Base-by-base conservation (phyloP, 1,140 invertebrate species). In the Drosophila ohnishii region DNA sequence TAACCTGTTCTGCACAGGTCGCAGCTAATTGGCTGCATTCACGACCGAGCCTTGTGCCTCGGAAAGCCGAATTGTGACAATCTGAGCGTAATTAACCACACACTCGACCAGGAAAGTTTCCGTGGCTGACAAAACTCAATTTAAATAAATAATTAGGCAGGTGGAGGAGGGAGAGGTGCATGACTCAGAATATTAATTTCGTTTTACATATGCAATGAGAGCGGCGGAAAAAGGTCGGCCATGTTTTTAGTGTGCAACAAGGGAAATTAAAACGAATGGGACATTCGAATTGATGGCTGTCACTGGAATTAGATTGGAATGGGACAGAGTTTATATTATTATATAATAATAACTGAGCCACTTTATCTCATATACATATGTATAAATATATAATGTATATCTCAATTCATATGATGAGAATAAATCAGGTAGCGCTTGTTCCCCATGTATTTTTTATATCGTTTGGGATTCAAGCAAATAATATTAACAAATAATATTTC, bases 21-120 rank as follows among this genome's bases (percentile, higher is more conserved):
- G 40, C 55, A 78, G 64, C 59, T 86, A 84, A 84, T 84, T 84
- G 77, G 57, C 78, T 75, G 64, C 64, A 85, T 85, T 80, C 78
- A 62, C 32, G 44, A 59, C 30, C 37, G 22, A 48, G 42, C 47
- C 32, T 14, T 19, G 50, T 14, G 10, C 28, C 35, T 39, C 40
- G 40, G 22, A 58, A 55, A 34, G 16, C 69, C 45, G 44, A 60
- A 77, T 35, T 50, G 44, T 65, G 48, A 75, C 61, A 56, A 37
- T 75, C 47, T 14, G 22, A 28, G 47, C 34, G 25, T 73, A 62
- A 63, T 63, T 67, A 73, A 39, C 50, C 51, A 19, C 47, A 19
- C 47, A 53, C 35, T 25, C 44, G 32, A 50, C 47, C 19, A 19
- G 19, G 2, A 65, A 40, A 61, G 47, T 55, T 66, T 55, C 37